Percentiles rank a stretch among this genome's conserved stretches.
These are phyloP conservation scores for Leptestheria dahalacensis DNA, from an alignment of 1,140 invertebrate species.

Conservation along the genomic window DNA sequence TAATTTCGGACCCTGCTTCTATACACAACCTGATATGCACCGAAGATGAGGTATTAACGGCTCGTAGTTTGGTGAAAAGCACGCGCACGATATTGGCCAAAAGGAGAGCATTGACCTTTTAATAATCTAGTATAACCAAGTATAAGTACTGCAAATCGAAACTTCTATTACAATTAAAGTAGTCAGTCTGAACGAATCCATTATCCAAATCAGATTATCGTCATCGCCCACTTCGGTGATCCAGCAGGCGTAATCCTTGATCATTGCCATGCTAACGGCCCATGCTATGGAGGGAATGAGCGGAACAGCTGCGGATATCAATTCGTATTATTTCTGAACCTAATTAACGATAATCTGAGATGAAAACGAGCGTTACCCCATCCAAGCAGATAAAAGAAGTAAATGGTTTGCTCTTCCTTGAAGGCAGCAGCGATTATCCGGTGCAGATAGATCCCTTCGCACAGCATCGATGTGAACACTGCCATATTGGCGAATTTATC, in stretches of 20 bases:
- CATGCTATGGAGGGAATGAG: constrained; percentile 33
- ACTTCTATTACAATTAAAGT: constrained; percentile 27
- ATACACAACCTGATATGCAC: constrained; percentile 16
- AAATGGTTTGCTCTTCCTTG: constrained; percentile 29
- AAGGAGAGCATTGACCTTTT: constrained; percentile 30
- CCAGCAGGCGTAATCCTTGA: constrained; percentile 37
- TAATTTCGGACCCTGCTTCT: too few relatives aligned
- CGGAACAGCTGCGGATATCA: constrained; percentile 29
- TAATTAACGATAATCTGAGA: neutral
- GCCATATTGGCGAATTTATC: constrained; percentile 33
- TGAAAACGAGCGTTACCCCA: constrained; percentile 22
- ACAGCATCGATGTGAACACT: constrained; percentile 41
- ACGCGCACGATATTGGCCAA: constrained; percentile 37
- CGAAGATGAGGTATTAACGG: constrained; percentile 3
- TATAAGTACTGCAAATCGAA: neutral
- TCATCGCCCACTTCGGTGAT: constrained; percentile 30
- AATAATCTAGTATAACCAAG: neutral
- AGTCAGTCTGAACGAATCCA: constrained; percentile 35
- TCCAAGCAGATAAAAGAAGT: constrained; percentile 29
- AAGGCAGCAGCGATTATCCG: constrained; percentile 39
- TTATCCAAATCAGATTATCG: constrained; percentile 33
- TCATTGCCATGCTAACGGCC: constrained; percentile 30
- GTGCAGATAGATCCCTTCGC: constrained; percentile 40
- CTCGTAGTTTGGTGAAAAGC: constrained; percentile 31
- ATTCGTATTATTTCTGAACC: too few relatives aligned